Evolutionary conservation across 2,888 invertebrate species (phyloP).

Genomic region (Leptopilina drosophilae): DNA sequence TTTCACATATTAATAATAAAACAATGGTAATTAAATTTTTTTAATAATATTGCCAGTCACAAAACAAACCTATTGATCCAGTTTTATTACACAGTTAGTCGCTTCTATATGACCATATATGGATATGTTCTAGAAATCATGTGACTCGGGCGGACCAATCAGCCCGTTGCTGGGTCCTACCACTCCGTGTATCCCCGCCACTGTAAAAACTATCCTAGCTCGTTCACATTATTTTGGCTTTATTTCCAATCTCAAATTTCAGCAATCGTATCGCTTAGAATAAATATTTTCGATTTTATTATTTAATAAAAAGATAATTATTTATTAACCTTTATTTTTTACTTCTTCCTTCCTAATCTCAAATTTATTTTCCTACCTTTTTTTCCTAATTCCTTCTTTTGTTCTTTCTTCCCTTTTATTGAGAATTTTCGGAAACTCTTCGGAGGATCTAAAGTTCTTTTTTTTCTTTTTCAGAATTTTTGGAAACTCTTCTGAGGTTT

Average conservation of each 20-base stretch:
- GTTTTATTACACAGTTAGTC: no score
- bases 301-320: no score
- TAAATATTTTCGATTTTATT: no score
- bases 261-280: background rate
- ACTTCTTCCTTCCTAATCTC: no score
- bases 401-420: background rate
- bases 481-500: background rate
- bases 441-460: background rate
- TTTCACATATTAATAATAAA: no score
- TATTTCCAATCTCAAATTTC: background rate
- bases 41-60: no score
- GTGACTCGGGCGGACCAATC: background rate
- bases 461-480: background rate
- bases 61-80: no score
- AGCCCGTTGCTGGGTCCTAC: background rate
- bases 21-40: no score
- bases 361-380: background rate
- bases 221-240: background rate
- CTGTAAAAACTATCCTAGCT: background rate
- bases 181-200: background rate
- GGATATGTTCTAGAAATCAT: no score
- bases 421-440: background rate
- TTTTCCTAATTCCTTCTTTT: background rate
- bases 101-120: background rate
- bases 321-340: no score